Base-by-base conservation (phyloP, 1,140 invertebrate genomes). In the Forficula auricularia region DNA sequence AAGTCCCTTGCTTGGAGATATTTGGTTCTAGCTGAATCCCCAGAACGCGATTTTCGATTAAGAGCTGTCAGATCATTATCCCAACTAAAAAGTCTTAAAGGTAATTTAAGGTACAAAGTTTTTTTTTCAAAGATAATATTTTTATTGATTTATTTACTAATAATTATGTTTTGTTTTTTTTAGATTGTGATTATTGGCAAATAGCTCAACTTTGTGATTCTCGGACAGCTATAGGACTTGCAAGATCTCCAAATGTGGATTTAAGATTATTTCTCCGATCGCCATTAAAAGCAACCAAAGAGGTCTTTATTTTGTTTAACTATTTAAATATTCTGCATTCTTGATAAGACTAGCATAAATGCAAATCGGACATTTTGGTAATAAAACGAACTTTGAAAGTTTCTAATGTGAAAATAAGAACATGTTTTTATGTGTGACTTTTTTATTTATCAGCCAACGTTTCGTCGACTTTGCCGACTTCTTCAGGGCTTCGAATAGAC, bases 201-300 rank as follows among this genome's bases (percentile, higher is more conserved):
- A 60, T 79, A 33, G 73, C 75, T 10, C 75, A 77, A 58, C 71
- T 70, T 51, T 60, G 75, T 34, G 71, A 78, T 58, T 63, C 68
- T 35, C 68, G 62, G 52, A 78, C 72, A 22, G 75, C 75, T 3
- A 65, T 77, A 3, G 62, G 67, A 22, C 58, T 80, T 19, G 73
- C 75, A 19, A 55, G 75, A 50, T 68, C 66, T 8, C 49, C 58
- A 30, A 63, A 68, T 48, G 64, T 63, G 14, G 68, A 78, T 54
- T 51, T 66, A 40, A 57, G 68, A 15, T 74, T 75, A 45, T 77
- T 79, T 52, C 50, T 76, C n/a, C 67, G 69, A 32, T 72, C 75
- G 6, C 73, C 73, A 2, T 39, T 16, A 33, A 38, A 45, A 34
- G 39, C 34, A 46, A 44, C 4, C n/a, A 27, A 27, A 27, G 22